A percentile compares a stretch with the other conserved stretches of the same genome.
Conservation (phyloP, 2,888 invertebrate species). For the Synergus umbraculus region DNA sequence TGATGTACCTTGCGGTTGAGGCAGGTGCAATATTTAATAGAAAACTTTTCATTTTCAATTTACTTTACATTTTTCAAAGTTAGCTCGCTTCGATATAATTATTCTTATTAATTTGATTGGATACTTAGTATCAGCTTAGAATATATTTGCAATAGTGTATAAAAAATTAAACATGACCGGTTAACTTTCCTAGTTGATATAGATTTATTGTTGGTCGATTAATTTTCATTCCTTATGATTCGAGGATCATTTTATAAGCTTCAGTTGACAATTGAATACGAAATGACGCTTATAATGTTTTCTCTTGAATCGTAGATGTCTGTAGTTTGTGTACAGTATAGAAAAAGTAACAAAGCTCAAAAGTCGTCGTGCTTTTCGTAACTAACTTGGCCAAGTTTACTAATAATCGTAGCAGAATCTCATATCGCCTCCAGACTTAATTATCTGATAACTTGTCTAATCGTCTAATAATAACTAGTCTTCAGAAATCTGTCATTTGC, state of each 20-base stretch:
- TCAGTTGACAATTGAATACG: too few species aligned
- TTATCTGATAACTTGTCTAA: neutral
- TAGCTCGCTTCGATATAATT: neutral
- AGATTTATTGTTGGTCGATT: neutral
- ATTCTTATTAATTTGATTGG: neutral
- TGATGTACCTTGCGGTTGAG: neutral
- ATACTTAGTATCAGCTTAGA: neutral
- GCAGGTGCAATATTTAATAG: neutral
- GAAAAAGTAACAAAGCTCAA: slow-evolving; percentile 24
- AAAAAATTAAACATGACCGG: slow-evolving; percentile 1
- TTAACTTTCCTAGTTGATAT: neutral
- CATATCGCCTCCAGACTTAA: neutral
- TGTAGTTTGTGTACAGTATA: slow-evolving; percentile 6
- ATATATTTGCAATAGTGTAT: neutral
- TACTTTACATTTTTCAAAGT: neutral
- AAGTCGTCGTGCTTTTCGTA: slow-evolving; percentile 38
- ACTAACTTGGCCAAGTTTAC: slow-evolving; percentile 23
- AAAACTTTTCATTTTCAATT: neutral
- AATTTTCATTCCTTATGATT: neutral
- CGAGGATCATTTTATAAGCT: neutral
- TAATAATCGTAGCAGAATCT: slow-evolving; percentile 29
- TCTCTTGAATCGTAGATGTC: neutral
- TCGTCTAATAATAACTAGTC: slow-evolving; percentile 25
- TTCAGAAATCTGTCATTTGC: slow-evolving; percentile 23
- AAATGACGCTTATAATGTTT: neutral